Conservation (phyloP, 2,113 vertebrate genomes). For the Neolamprologus kungweensis region DNA sequence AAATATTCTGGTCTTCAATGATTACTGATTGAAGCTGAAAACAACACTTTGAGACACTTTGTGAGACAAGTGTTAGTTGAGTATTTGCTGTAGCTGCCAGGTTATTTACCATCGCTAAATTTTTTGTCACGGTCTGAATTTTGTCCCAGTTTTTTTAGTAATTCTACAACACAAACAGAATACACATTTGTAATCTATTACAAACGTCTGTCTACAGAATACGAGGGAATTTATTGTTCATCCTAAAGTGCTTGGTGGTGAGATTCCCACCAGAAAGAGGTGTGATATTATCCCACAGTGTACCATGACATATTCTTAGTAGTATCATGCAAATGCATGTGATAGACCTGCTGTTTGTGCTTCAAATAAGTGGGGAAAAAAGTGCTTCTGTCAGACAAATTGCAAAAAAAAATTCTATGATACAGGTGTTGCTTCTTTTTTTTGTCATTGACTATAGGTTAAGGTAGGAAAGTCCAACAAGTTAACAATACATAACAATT, state of each 20-base stretch:
- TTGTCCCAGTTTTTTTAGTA: background rate
- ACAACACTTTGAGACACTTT: background rate
- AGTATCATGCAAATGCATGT: background rate
- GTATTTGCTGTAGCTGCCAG: background rate
- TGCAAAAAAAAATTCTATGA: background rate
- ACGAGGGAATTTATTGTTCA: background rate
- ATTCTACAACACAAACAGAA: background rate
- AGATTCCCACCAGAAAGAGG: background rate
- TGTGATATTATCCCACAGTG: background rate
- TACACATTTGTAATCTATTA: background rate
- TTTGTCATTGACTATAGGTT: background rate
- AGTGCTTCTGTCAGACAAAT: background rate
- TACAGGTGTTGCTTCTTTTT: background rate
- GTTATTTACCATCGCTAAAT: background rate
- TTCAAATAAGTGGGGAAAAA: background rate
- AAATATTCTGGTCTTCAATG: background rate
- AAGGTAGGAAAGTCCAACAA: background rate
- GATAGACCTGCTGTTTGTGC: background rate
- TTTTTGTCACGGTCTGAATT: background rate
- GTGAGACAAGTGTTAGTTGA: background rate
- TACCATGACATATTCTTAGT: background rate
- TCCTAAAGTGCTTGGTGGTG: background rate
- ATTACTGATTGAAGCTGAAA: background rate
- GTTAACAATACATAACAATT: background rate
- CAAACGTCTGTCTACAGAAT: background rate